A percentile compares a stretch with the other conserved stretches of the same genome.
phyloP scores from a whole-genome alignment of 2,888 invertebrate genomes.

The Cataglyphis albicans region DNA sequence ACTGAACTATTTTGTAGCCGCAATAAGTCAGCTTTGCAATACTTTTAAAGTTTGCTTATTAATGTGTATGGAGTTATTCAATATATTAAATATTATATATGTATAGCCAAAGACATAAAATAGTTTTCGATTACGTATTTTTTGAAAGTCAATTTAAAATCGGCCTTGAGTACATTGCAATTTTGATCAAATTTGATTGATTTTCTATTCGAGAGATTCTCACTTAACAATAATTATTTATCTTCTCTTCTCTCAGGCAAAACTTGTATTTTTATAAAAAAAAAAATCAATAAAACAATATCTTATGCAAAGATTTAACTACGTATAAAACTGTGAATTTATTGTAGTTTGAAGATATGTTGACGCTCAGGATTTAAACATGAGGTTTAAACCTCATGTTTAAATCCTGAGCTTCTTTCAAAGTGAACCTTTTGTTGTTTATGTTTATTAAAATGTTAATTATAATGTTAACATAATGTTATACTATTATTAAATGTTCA shows the following conservation, averaged over 20 bases:
- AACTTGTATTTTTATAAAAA: not conserved
- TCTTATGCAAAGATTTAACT: not conserved
- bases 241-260: not conserved
- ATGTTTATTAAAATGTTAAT: not conserved
- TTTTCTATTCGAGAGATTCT: not conserved
- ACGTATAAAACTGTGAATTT: constrained; percentile 11
- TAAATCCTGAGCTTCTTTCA: not conserved
- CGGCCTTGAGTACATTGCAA: not conserved
- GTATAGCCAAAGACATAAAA: not conserved
- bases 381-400: too few species aligned
- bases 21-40: constrained; percentile 55
- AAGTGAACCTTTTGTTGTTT: not conserved
- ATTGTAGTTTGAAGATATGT: not conserved
- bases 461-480: constrained; percentile 2
- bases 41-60: constrained; percentile 40
- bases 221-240: not conserved
- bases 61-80: not conserved
- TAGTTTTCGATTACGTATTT: constrained; percentile 5
- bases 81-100: not conserved
- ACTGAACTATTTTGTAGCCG: constrained; percentile 44
- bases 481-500: constrained; percentile 7
- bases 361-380: too few species aligned
- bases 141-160: not conserved
- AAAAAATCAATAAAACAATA: not conserved
- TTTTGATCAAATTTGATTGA: not conserved